Evolutionary conservation across 2,797 vertebrate genomes (phyloP), one percentile per base, ranked within the genome.

Genomic region (Parauchenoglanis ngamensis): DNA sequence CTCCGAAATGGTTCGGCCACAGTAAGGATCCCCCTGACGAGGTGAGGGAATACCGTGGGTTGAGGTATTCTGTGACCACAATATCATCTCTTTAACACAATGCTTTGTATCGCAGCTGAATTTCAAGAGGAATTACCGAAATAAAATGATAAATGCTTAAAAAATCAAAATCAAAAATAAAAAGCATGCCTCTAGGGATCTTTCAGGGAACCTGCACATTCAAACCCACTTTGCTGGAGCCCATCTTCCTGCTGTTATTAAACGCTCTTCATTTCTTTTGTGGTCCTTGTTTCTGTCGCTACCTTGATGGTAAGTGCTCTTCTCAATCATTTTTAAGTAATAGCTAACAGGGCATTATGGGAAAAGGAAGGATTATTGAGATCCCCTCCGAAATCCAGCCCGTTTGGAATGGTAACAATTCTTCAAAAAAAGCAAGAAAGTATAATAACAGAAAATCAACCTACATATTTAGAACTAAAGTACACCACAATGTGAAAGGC

Each of bases 51-150:
- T 93, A 94, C 93, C 88, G 93, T 94, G 94, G 94, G 94, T 93
- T 95, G 96, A 96, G 96, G 96, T 96, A 96, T 96, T 96, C 95
- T 93, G 94, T 95, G 94, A 96, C 95, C 91, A 93, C 92, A 93
- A 92, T 93, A 93, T 94, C 93, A 93, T 94, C 92, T 87, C 91
- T 92, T 96, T 95, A 95, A 96, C 95, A 95, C 95, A 94, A 95
- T 92, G 93, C 86, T 91, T 92, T 88, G 88, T 92, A 89, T 93
- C 87, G 82, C 82, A 93, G 91, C 94, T 94, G 93, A 95, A 93
- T 95, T 94, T 94, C 93, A 89, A 85, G 92, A 92, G 90, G 92
- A 85, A 83, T 81, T 76, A 81, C 61, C 31, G 46, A 90, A 88
- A 88, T 12, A 54, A 88, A 88, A 88, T 61, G 21, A 21, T 28